These are phyloP conservation scores for Trachymyrmex septentrionalis DNA, from an alignment of 1,140 invertebrate genomes.

Conservation along the genomic window DNA sequence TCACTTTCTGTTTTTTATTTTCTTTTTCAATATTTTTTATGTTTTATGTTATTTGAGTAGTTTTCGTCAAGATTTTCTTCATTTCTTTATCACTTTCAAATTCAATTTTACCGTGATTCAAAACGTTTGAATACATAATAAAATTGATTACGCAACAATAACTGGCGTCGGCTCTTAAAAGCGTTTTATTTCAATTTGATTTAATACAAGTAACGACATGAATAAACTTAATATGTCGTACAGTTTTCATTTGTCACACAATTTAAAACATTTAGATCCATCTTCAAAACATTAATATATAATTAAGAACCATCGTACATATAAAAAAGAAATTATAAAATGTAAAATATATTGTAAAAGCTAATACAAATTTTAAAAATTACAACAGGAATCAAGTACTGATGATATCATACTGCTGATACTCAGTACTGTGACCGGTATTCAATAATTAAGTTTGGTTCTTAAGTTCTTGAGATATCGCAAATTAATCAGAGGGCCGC, in stretches of 20 bases:
- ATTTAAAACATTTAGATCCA: not conserved
- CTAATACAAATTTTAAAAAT: not conserved
- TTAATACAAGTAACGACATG: not conserved
- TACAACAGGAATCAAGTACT: not conserved
- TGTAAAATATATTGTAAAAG: not conserved
- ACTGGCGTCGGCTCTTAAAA: too few species aligned
- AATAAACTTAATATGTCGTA: not conserved
- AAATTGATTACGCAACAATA: too few species aligned
- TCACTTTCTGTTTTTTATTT: not conserved
- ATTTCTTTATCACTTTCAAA: not conserved
- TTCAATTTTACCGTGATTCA: not conserved
- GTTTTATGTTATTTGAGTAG: not conserved
- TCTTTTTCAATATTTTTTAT: not conserved
- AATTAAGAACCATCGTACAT: not conserved
- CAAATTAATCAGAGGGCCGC: too few species aligned
- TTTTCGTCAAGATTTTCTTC: not conserved
- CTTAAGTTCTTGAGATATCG: too few species aligned
- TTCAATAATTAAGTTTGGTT: not conserved
- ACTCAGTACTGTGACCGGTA: not conserved
- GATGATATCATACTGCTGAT: not conserved
- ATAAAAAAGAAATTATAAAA: not conserved
- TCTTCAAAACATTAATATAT: not conserved
- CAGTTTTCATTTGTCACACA: not conserved
- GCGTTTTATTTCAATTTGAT: too few species aligned
- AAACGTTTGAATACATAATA: too few species aligned